phyloP scores from a whole-genome alignment of 2,797 vertebrate species.

The Darevskia mixta region DNA sequence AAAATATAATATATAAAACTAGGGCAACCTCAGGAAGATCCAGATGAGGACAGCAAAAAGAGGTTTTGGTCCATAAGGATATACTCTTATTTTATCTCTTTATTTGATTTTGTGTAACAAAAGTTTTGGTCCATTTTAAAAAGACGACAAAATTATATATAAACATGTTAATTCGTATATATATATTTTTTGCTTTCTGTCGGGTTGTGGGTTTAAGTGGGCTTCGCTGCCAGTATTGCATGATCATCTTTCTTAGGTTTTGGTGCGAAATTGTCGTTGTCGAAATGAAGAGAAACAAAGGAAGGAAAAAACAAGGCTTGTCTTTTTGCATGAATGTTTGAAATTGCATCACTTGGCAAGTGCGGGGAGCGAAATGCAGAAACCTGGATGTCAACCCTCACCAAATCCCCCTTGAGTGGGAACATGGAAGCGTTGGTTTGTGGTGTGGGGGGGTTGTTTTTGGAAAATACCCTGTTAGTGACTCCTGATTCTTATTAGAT shows the following conservation, averaged over 20 bases:
- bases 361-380: constrained; percentile 45
- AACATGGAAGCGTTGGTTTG: constrained; percentile 43
- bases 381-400: constrained; percentile 38
- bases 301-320: constrained; percentile 8
- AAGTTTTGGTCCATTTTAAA: constrained; percentile 79
- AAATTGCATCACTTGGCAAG: constrained; percentile 62
- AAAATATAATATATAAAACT: constrained; percentile 76
- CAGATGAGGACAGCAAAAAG: constrained; percentile 68
- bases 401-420: constrained; percentile 33
- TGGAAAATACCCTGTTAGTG: constrained; percentile 77
- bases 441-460: not conserved
- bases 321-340: constrained; percentile 27
- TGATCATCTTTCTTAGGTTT: constrained; percentile 74
- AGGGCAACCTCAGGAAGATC: constrained; percentile 74
- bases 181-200: constrained; percentile 67
- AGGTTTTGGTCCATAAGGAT: constrained; percentile 78
- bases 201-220: constrained; percentile 59
- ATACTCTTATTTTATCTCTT: constrained; percentile 63
- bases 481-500: constrained; percentile 66
- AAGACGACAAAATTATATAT: constrained; percentile 71
- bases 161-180: constrained; percentile 41
- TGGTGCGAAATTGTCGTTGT: constrained; percentile 42
- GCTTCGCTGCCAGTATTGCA: constrained; percentile 69
- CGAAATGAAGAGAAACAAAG: constrained; percentile 51
- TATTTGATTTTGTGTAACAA: constrained; percentile 71